Percentiles rank a stretch among this genome's conserved stretches.
These are phyloP conservation scores for Melanaphis sacchari DNA, from an alignment of 1,140 invertebrate genomes.

Conservation along the genomic window DNA sequence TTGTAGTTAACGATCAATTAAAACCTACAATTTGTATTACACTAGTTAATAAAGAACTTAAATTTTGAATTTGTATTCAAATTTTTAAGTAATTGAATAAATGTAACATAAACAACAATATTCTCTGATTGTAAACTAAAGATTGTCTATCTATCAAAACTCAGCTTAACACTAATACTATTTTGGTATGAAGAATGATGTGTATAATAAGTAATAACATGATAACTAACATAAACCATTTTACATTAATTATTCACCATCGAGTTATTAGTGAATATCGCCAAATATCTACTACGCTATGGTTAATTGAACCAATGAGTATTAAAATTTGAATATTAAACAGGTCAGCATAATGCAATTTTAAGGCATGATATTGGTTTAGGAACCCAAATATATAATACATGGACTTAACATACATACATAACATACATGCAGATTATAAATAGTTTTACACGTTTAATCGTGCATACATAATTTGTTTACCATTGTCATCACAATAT, in stretches of 20 bases:
- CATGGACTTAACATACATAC: background rate
- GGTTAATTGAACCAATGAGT: background rate
- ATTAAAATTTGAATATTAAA: slow-evolving; percentile 10
- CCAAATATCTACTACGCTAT: background rate
- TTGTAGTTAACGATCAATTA: background rate
- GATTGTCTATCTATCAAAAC: background rate
- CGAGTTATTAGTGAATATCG: background rate
- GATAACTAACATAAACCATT: background rate
- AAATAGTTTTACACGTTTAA: slow-evolving; percentile 7
- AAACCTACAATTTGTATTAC: background rate
- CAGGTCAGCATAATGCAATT: background rate
- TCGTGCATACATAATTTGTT: background rate
- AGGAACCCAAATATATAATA: background rate
- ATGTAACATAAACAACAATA: background rate
- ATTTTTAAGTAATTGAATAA: background rate
- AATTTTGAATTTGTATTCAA: background rate
- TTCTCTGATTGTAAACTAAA: background rate
- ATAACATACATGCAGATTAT: background rate
- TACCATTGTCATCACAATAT: background rate
- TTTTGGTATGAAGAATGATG: background rate
- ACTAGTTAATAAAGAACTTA: background rate
- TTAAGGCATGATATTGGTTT: background rate
- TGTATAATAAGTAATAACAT: background rate
- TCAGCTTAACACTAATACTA: background rate
- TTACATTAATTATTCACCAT: background rate